Evolutionary conservation across 2,888 invertebrate species (phyloP).

Genomic region (Copidosoma aretas): DNA sequence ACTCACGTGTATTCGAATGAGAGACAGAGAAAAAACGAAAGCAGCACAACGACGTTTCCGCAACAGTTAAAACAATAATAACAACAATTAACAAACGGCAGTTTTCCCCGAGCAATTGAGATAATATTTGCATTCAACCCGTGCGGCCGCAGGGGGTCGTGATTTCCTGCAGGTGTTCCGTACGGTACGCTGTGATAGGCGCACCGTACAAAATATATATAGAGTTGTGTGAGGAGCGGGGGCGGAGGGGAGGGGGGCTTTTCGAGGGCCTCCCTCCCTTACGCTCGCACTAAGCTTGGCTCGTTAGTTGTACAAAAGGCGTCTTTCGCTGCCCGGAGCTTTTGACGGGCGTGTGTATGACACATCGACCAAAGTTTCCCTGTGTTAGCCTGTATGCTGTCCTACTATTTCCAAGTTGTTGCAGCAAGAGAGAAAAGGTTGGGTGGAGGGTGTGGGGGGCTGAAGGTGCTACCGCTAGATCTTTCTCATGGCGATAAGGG

Average conservation of each 20-base stretch:
- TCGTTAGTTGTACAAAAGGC: constrained; percentile 49
- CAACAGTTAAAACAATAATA: too few relatives aligned
- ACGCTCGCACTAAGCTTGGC: constrained; percentile 37
- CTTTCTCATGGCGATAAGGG: constrained; percentile 62
- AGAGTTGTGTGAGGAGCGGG: background rate
- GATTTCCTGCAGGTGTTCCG: constrained; percentile 62
- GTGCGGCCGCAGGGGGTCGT: constrained; percentile 51
- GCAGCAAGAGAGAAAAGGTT: constrained; percentile 47
- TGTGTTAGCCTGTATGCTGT: too few relatives aligned
- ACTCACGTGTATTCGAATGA: too few relatives aligned
- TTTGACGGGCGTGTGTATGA: constrained; percentile 55
- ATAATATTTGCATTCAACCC: constrained; percentile 60
- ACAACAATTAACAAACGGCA: background rate
- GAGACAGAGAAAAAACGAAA: too few relatives aligned
- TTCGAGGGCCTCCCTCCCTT: background rate
- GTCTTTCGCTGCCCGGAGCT: background rate
- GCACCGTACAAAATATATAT: too few relatives aligned
- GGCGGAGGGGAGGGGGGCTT: background rate
- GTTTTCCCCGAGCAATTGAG: constrained; percentile 54
- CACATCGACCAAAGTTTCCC: constrained; percentile 51
- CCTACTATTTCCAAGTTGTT: too few relatives aligned
- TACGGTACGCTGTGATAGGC: background rate
- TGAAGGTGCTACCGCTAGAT: constrained; percentile 55
- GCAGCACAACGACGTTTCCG: too few relatives aligned
- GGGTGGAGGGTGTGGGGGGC: constrained; percentile 37